Evolutionary conservation across 2,113 vertebrate genomes (phyloP), one percentile per base, ranked within the genome.

Genomic region (Scolopax mira): DNA sequence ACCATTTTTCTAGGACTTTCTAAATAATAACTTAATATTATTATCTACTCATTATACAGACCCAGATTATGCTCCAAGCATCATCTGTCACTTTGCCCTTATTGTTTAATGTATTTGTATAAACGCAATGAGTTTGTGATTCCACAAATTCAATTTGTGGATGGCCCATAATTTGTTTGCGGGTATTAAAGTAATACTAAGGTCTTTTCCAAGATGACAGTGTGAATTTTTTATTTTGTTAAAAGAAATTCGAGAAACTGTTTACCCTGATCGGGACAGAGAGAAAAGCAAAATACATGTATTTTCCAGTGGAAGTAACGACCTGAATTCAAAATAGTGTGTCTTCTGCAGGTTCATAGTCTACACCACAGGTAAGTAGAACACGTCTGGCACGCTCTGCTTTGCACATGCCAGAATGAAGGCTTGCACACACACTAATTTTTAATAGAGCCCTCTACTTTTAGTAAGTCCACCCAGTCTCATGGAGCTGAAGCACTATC

Each of bases 21-120:
- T 71, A 84, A 93, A 74, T 95, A 90, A 86, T 86, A 90, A 62
- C 60, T 85, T 97, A 93, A 93, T 91, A 93, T 83, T 85, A 93
- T 88, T 92, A 93, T 79, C 72, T 86, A 44, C 65, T 84, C 69
- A 75, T 41, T 30, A 81, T 85, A 94, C 69, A 92, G 77, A 86
- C 57, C 60, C 80, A 80, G 65, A 91, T 90, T 90, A 86, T 61
- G 77, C 61, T 90, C 69, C 79, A 84, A 89, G 65, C 64, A 86
- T 96, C 72, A 93, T 92, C 95, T 97, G 90, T 67, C 88, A 71
- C 51, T 88, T 94, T 72, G 37, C 41, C 86, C 39, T 78, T 55
- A 57, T 85, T 85, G 88, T 62, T 94, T 88, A 81, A 86, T 18
- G 3, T 62, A 74, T 77, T 86, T 84, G 35, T 55, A 80, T 48